These are phyloP conservation scores for Trichonephila clavata DNA, from an alignment of 1,140 invertebrate genomes.

Conservation along the genomic window DNA sequence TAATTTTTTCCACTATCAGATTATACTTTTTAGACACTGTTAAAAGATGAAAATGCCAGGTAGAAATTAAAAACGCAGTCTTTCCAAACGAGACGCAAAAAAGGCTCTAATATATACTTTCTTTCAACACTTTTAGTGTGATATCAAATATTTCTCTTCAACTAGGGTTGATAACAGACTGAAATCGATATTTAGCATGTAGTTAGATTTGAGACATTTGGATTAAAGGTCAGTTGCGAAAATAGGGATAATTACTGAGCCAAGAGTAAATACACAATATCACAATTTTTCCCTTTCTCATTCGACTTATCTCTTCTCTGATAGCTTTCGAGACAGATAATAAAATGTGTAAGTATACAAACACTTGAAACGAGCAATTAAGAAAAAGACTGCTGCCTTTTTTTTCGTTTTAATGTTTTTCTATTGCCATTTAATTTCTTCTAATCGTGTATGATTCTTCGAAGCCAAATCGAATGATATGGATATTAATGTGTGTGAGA, in stretches of 20 bases:
- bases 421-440: too few relatives aligned
- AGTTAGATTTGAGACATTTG: neutral
- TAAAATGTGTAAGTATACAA: neutral
- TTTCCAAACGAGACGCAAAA: neutral
- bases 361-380: neutral
- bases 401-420: too few relatives aligned
- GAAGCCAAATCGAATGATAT: too few relatives aligned
- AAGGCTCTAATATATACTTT: neutral
- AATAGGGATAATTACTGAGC: neutral
- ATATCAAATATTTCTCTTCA: slow-evolving; percentile 2
- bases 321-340: neutral
- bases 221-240: neutral
- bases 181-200: neutral
- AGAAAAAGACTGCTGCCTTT: neutral
- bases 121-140: neutral
- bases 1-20: too few relatives aligned
- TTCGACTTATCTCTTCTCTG: neutral
- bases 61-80: neutral
- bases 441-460: too few relatives aligned
- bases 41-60: too few relatives aligned
- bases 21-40: too few relatives aligned
- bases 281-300: neutral
- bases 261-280: neutral
- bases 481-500: too few relatives aligned
- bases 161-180: neutral